phyloP scores from a whole-genome alignment of 2,113 vertebrate genomes.

The Notiomystis cincta region DNA sequence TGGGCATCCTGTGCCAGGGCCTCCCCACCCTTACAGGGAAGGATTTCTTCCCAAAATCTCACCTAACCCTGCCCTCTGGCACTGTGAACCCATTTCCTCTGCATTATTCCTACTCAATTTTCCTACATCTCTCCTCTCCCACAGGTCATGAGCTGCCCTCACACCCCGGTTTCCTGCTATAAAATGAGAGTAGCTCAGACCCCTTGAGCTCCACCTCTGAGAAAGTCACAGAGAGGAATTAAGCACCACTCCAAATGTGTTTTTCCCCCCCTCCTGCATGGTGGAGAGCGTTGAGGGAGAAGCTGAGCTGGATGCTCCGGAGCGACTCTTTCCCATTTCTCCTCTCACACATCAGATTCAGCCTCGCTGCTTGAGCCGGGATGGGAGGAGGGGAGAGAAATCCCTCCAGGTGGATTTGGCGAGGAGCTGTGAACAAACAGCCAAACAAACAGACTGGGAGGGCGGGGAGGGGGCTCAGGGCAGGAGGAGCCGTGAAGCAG shows the following conservation, averaged over 20 bases:
- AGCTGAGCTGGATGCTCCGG: neutral
- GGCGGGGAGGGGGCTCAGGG: no score
- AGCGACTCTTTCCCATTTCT: neutral
- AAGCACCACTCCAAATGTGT: neutral
- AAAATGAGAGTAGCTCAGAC: neutral
- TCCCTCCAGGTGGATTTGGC: neutral
- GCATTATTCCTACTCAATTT: neutral
- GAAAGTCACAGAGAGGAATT: neutral
- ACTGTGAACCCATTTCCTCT: neutral
- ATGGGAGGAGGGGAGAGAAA: neutral
- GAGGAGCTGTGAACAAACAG: neutral
- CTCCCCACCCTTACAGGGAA: neutral
- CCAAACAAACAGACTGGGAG: neutral
- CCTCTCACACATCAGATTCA: neutral
- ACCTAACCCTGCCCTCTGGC: neutral
- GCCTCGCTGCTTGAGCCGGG: accelerated
- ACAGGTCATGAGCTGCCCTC: neutral
- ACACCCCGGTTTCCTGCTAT: neutral
- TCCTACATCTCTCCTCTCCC: accelerated
- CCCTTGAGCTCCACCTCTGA: neutral
- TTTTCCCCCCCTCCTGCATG: accelerated
- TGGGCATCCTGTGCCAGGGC: neutral
- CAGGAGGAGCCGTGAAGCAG: neutral
- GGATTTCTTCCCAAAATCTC: neutral
- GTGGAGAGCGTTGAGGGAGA: neutral